phyloP scores from a whole-genome alignment of 2,888 invertebrate genomes.

The Blastobasis lacticolella region DNA sequence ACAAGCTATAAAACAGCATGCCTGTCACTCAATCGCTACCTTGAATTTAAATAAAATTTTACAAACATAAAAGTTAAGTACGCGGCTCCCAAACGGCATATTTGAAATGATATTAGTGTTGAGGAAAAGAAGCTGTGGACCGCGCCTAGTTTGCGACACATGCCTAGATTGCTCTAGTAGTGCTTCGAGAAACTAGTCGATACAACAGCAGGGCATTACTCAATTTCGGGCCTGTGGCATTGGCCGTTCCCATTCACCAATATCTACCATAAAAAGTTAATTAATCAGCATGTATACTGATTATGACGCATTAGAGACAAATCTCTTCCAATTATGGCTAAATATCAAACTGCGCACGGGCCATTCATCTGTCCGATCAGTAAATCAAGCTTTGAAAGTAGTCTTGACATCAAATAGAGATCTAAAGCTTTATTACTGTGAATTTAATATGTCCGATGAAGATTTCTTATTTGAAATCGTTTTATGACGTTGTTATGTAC shows the following conservation, averaged over 20 bases:
- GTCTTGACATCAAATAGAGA: not conserved
- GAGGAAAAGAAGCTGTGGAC: too few species aligned
- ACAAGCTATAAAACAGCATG: conserved; percentile 64
- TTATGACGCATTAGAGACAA: conserved; percentile 10
- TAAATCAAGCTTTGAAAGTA: conserved; percentile 5
- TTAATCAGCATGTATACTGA: conserved; percentile 8
- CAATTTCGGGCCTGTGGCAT: conserved; percentile 1
- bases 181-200: too few species aligned
- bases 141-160: too few species aligned
- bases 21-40: conserved; percentile 62
- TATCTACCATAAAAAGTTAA: conserved; percentile 6
- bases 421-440: not conserved
- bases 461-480: too few species aligned
- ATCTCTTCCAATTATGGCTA: conserved; percentile 10
- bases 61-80: conserved; percentile 9
- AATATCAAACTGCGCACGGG: conserved; percentile 5
- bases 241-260: conserved; percentile 7
- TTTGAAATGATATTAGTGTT: too few species aligned
- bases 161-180: too few species aligned
- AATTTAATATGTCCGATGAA: too few species aligned
- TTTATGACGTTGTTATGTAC: too few species aligned
- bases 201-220: too few species aligned
- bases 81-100: not conserved
- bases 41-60: conserved; percentile 57
- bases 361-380: conserved; percentile 1